Evolutionary conservation across 1,140 invertebrate species (phyloP), one percentile per base, ranked within the genome.

Genomic region (Agrypnia vestita): DNA sequence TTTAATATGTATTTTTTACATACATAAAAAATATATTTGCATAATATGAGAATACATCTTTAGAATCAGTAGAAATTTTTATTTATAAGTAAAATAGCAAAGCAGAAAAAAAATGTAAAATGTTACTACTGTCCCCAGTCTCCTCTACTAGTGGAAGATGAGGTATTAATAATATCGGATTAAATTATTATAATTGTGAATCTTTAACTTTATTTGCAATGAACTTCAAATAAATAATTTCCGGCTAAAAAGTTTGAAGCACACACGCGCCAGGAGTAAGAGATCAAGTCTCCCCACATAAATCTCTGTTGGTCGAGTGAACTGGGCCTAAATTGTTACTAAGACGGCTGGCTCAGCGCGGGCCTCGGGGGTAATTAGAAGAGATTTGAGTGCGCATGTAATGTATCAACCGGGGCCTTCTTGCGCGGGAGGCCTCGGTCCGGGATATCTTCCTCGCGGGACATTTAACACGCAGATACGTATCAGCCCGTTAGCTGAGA

Each of bases 391-490:
- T 53, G 9, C 53, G 69, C 69, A 73, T 73, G 64, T 69, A 43
- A 43, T 13, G 61, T 64, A 64, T 17, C 11, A n/a, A 10, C 15
- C 15, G 13, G n/a, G 35, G 15, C n/a, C 64, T 17, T 12, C 19
- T 47, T 46, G 43, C 15, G n/a, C 15, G 35, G 11, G n/a, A 47
- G 13, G 25, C 69, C 47, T 17, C 10, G 4, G 25, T 25, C 15
- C 1, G 25, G 77, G 71, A 71, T 82, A 82, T 82, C 80, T 82
- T 76, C 74, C 74, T 79, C 71, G 77, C 80, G 19, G 80, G 69
- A 82, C 80, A 82, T 82, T 82, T 76, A 82, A 82, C 80, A 82
- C 61, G 72, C 47, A 75, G 72, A 79, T 72, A 76, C 67, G 74
- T 82, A 82, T 82, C 80, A 79, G 77, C 76, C 72, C 55, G 80